Evolutionary conservation across 1,140 invertebrate species (phyloP), one percentile per base, ranked within the genome.

Genomic region (Nasonia vitripennis): DNA sequence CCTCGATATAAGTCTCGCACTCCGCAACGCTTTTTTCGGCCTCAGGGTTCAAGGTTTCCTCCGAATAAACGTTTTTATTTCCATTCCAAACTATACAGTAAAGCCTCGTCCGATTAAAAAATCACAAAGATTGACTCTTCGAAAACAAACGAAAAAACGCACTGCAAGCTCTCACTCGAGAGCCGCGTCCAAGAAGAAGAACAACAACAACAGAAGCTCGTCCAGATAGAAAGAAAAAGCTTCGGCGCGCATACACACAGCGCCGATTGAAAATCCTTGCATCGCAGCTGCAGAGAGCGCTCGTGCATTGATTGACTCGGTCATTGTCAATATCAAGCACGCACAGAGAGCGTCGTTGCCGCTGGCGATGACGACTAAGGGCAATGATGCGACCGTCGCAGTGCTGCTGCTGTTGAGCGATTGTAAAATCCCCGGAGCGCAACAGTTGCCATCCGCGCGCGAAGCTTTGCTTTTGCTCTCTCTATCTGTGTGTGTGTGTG

Each of bases 271-370:
- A 71, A 71, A 71, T 62, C 55, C 20, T 62, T n/a, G 55, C 55
- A 20, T 17, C 17, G 20, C 20, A 62, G 77, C n/a, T 31, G 17
- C 77, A 45, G 48, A 23, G 77, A 5, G 9, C 55, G 75, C 45
- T 34, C 51, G 51, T 27, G 78, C 78, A 88, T 88, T 88, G 89
- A 91, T 91, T 88, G 88, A 87, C 87, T 88, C 83, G 90, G 88
- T 90, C 89, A 91, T 85, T 91, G 91, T 90, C 90, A 91, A 91
- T 90, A 91, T 91, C 89, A 90, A 88, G 74, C 85, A 83, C 27
- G 70, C 31, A 4, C n/a, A 48, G 75, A 48, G 75, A 17, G 7
- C 17, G 37, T 11, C 68, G 68, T n/a, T 10, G 68, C 68, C 68
- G 23, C 68, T 17, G 68, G 1, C 68, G 31, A 71, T 51, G 23